Base-by-base conservation (phyloP, 1,140 invertebrate genomes). In the Drosophila lacertosa region DNA sequence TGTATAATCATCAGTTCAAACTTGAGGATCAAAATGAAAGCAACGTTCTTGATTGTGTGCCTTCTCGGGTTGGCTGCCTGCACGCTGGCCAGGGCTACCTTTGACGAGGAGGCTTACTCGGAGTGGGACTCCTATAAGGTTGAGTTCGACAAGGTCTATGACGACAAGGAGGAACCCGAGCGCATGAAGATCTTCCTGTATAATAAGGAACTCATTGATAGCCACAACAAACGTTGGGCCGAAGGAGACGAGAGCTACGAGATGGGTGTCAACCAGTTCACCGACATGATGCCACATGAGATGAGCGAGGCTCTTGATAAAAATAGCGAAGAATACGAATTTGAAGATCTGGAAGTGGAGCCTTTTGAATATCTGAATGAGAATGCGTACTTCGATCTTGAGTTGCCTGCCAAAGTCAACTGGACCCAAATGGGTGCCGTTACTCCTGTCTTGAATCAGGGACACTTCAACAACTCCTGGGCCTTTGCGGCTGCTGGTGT, bases 401-500 rank as follows among this genome's bases (percentile, higher is more conserved):
- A 13, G 15, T 6, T 59, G 5, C 45, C 45, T 0, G 0, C 0
- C 0, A 10, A 11, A 9, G 65, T 67, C 3, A 67, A 67, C 37
- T 67, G 65, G 65, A 67, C 65, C 0, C 10, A 29, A 22, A 11
- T 20, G 15, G 37, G 57, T 9, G 65, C 35, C 1, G 65, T 67
- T 6, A 29, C 45, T 26, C 55, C 47, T 26, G 64, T 67, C 3
- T 1, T 5, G 7, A 18, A 37, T 16, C 29, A 60, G 20, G 65
- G 57, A 10, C 37, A 60, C 20, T 60, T 45, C 16, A 60, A 60
- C 11, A 60, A 37, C 15, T 67, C 65, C 4, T 67, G 65, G 65
- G 65, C 65, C 57, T 67, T 67, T 37, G 57, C 57, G 2, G 45
- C 47, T 0, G 39, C 65, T 39, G 65, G 57, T n/a, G 47, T 29